phyloP scores from a whole-genome alignment of 2,113 vertebrate genomes.

The Sander lucioperca region DNA sequence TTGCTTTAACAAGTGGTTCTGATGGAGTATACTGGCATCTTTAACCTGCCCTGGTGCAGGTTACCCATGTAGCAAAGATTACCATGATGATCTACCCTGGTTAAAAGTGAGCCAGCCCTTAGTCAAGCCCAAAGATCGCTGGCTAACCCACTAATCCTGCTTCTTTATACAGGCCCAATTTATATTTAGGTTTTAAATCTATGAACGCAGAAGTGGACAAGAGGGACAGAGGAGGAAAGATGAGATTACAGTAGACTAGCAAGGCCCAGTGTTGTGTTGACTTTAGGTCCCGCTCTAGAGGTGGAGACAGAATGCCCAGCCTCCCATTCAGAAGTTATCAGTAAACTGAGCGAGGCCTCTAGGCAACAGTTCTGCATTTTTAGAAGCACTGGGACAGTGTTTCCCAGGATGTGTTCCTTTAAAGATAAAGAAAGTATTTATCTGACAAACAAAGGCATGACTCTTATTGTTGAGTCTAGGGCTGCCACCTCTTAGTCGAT shows the following conservation, averaged over 20 bases:
- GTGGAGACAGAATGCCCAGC: neutral
- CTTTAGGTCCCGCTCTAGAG: slow-evolving; percentile 17
- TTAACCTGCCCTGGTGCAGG: no score
- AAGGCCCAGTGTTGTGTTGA: neutral
- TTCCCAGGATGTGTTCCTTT: slow-evolving; percentile 15
- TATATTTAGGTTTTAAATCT: slow-evolving; percentile 4
- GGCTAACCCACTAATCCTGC: neutral
- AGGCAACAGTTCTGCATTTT: slow-evolving; percentile 19
- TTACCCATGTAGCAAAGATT: neutral
- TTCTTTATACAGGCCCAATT: neutral
- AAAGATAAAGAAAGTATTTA: neutral
- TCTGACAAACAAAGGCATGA: slow-evolving; percentile 3
- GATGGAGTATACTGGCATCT: no score
- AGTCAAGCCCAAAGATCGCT: neutral
- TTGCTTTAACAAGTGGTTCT: no score
- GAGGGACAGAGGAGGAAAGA: neutral
- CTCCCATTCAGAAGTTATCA: slow-evolving; percentile 20
- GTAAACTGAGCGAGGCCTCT: slow-evolving; percentile 24
- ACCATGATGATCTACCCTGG: neutral
- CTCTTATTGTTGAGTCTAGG: neutral
- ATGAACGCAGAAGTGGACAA: neutral
- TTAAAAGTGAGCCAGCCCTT: neutral
- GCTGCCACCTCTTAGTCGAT: no score
- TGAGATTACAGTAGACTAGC: neutral
- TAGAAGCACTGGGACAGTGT: neutral